Conservation (phyloP, 2,113 vertebrate species). For the Zosterops japonicus region DNA sequence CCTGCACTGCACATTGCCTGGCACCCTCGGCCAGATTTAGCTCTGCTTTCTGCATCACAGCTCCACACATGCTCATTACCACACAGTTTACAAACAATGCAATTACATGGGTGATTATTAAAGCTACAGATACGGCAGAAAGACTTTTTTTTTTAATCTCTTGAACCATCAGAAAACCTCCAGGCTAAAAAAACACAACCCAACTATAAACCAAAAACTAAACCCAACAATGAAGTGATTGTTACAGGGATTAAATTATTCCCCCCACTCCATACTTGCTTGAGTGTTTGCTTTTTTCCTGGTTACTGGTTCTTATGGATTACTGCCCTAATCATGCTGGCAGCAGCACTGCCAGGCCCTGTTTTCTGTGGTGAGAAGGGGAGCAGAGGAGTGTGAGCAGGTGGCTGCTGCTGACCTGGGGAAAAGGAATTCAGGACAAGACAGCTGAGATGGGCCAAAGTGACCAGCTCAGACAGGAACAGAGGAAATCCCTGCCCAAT, state of each 20-base stretch:
- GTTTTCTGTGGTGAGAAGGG: background rate
- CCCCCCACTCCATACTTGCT: background rate
- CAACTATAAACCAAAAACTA: background rate
- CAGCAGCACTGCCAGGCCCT: background rate
- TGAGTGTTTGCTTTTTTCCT: background rate
- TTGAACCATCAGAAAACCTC: background rate
- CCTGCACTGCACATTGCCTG: background rate
- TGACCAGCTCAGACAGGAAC: background rate
- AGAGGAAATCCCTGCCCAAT: background rate
- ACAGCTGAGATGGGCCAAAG: background rate
- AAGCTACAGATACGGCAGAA: background rate
- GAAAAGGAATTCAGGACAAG: background rate
- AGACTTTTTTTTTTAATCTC: background rate
- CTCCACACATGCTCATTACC: background rate
- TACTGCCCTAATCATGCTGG: background rate
- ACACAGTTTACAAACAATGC: background rate
- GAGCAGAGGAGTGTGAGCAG: background rate
- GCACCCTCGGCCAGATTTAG: background rate
- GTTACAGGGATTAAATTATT: background rate
- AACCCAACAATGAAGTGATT: background rate
- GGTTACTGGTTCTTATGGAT: background rate
- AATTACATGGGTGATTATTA: background rate
- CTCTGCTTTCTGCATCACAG: background rate
- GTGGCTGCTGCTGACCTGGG: background rate
- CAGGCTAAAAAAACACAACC: background rate